Base-by-base conservation (phyloP, 2,113 vertebrate genomes). In the Myotis brandtii region DNA sequence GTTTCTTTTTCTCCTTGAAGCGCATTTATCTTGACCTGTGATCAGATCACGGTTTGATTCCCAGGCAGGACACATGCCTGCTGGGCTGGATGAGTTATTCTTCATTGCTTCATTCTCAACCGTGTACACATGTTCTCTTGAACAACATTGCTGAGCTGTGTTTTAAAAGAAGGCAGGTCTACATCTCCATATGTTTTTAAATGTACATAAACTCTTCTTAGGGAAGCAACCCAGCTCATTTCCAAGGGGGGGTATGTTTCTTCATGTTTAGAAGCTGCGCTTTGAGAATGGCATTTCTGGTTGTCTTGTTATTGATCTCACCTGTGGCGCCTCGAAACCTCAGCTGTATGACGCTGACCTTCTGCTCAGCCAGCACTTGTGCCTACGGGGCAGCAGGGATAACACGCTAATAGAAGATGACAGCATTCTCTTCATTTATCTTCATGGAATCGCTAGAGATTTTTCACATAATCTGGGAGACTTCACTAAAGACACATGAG, bases 31-130 rank as follows among this genome's bases (percentile, higher is more conserved):
- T 27, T 11, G 25, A 12, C 3, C 59, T 27, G 59, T 27, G 59
- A 62, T 27, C 59, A 62, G 23, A 62, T 62, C 59, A 62, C 1
- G 4, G 59, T 62, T 59, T 0, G 23, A 11, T 59, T 62, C 59
- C 59, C 59, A 27, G 21, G 59, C 10, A 62, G 25, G 59, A 12
- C 59, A 62, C 59, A 62, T 27, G 25, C 59, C 59, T 62, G 59
- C 59, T 62, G 59, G 10, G 25, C 7, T 32, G 12, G 27, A 43
- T 11, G 6, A 23, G 17, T 92, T 67, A 66, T 69, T 73, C 8
- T 81, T 80, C 90, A 91, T 52, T 54, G 59, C 52, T 77, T 80
- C 34, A 10, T 85, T 85, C 43, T 62, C n/a, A 92, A 86, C 62
- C 3, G 1, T 11, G 48, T 34, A 16, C 40, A 50, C 5, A 20